A percentile compares a stretch with the other conserved stretches of the same genome.
These are phyloP conservation scores for Chloroceryle amazona DNA, from an alignment of 2,797 vertebrate species.

Conservation along the genomic window DNA sequence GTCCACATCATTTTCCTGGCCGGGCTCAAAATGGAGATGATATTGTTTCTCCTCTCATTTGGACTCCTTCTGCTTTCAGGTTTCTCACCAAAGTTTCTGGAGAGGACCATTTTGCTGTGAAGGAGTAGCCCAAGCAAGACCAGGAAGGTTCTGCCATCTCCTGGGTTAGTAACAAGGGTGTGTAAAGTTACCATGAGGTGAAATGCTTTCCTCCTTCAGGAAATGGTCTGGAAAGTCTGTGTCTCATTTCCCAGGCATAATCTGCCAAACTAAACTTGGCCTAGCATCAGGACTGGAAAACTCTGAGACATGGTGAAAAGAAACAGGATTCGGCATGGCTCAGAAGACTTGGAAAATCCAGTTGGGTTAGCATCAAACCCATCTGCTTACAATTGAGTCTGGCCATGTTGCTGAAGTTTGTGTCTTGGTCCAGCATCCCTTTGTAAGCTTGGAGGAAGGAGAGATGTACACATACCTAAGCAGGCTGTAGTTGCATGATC, in stretches of 20 bases:
- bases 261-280: neutral
- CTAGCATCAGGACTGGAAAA: neutral
- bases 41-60: neutral
- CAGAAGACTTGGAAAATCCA: neutral
- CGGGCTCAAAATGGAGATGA: rapidly evolving
- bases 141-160: neutral
- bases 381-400: neutral
- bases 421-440: neutral
- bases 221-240: neutral
- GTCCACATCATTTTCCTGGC: neutral
- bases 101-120: neutral
- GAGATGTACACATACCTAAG: neutral
- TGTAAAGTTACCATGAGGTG: neutral
- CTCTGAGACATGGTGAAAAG: neutral
- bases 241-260: neutral
- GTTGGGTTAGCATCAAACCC: neutral
- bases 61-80: neutral
- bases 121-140: neutral
- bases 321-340: neutral
- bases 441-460: neutral
- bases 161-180: neutral
- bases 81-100: neutral
- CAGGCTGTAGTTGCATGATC: neutral
- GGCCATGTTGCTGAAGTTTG: neutral
- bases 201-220: neutral